Evolutionary conservation across 2,113 vertebrate species (phyloP), one percentile per base, ranked within the genome.

Genomic region (Megaptera novaeangliae): DNA sequence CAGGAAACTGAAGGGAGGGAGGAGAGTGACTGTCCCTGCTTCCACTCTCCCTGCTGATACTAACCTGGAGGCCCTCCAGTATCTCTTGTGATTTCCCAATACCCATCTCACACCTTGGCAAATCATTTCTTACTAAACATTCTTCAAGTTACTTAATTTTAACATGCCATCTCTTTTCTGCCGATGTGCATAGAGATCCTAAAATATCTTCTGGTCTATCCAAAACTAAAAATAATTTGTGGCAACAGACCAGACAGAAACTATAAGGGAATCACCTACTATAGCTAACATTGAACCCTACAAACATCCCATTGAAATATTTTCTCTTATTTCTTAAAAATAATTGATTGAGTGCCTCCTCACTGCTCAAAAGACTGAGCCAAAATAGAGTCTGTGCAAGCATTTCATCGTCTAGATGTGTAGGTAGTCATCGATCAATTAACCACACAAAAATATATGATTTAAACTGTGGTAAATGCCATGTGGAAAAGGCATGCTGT

Each of bases 1-100:
- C 25, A 77, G 10, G 7, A 92, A 75, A 46, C 11, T 64, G 4
- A 63, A 78, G 6, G 18, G 6, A 77, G 3, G 17, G 5, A 63
- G 2, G 23, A 31, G 6, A 71, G 6, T 17, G 2, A 27, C 25
- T 23, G 0, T 57, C 8, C 20, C 0, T 2, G 6, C 25, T 10
- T n/a, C 72, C 27, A 72, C 46, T 81, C 14, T 46, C 3, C 0
- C 17, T 12, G 7, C 3, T 77, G 0, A 21, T 66, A 21, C 0
- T 55, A 88, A 34, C 46, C 27, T 7, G 8, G 14, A 74, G 52
- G 10, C 13, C 46, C 14, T 49, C 15, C 7, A 27, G 6, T 75
- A 17, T 68, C 5, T 61, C 8, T 82, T 18, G 6, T 36, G 49
- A 11, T 64, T 91, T 85, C 20, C 6, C 3, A 31, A 8, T 88